A percentile compares a stretch with the other conserved stretches of the same genome.
phyloP scores from a whole-genome alignment of 2,113 vertebrate species.

The Centropus bengalensis region DNA sequence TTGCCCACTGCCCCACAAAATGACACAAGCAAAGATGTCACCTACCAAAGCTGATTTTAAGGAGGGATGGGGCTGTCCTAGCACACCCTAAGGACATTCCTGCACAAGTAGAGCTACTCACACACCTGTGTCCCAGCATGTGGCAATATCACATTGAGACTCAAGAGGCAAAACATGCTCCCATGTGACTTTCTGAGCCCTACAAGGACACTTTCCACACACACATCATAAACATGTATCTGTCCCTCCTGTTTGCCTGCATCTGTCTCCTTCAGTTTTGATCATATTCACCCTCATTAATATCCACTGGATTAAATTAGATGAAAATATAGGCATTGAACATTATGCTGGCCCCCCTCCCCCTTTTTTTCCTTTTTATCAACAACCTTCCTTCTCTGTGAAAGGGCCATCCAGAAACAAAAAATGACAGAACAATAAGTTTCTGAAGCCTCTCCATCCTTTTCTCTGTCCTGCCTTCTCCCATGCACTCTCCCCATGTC shows the following conservation, averaged over 20 bases:
- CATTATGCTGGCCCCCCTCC: not conserved
- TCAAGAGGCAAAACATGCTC: not conserved
- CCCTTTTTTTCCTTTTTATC: not conserved
- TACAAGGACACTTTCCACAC: not conserved
- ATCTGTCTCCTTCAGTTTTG: not conserved
- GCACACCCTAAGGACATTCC: not conserved
- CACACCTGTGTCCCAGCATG: too few relatives aligned
- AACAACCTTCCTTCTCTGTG: conserved; percentile 14
- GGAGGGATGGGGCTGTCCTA: not conserved
- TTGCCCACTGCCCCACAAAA: not conserved
- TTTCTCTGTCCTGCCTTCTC: conserved; percentile 28
- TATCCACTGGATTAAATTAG: not conserved
- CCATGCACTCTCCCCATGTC: not conserved
- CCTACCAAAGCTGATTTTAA: not conserved
- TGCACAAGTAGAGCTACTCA: not conserved
- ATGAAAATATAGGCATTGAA: not conserved
- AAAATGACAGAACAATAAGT: conserved; percentile 25
- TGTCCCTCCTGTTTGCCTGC: not conserved
- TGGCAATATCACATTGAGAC: not conserved
- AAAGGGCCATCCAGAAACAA: conserved; percentile 45
- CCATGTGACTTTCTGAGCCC: not conserved
- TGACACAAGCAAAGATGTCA: not conserved
- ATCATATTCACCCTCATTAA: not conserved
- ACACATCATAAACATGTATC: not conserved
- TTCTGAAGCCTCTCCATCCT: not conserved